These are phyloP conservation scores for Chrysotoxum bicinctum DNA, from an alignment of 2,888 invertebrate genomes.

Conservation along the genomic window DNA sequence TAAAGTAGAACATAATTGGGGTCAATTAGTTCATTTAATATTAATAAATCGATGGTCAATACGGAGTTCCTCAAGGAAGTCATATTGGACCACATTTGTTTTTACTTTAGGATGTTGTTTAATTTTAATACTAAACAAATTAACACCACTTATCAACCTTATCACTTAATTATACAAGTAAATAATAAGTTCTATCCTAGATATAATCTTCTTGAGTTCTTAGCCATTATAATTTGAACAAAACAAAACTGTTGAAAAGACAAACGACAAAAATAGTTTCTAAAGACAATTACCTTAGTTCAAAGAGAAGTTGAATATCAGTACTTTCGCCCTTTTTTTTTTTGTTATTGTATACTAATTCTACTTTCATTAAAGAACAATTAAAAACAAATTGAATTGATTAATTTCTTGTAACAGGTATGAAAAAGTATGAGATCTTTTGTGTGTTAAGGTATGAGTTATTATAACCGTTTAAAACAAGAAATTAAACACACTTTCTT, in stretches of 20 bases:
- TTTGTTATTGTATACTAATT: background rate
- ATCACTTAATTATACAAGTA: too few species aligned
- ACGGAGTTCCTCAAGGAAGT: background rate
- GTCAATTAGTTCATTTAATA: too few species aligned
- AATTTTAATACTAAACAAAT: too few species aligned
- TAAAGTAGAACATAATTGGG: too few species aligned
- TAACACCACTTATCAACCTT: too few species aligned
- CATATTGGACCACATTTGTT: background rate
- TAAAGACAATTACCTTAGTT: background rate
- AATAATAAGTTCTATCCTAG: background rate
- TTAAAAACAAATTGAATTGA: conserved; percentile 24
- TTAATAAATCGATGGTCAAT: too few species aligned
- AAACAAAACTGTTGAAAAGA: background rate
- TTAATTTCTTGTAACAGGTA: conserved; percentile 5
- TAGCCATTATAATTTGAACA: background rate
- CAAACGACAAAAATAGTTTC: background rate
- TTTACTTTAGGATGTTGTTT: too few species aligned
- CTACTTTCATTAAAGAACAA: conserved; percentile 15
- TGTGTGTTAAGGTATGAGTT: background rate
- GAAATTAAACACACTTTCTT: conserved; percentile 10
- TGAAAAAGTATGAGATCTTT: background rate
- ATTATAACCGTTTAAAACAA: background rate
- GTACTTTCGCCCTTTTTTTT: conserved; percentile 3
- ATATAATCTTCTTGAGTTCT: background rate
- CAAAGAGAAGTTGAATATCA: background rate